Evolutionary conservation across 2,888 invertebrate species (phyloP), one percentile per base, ranked within the genome.

Genomic region (Priocnemis perturbator): DNA sequence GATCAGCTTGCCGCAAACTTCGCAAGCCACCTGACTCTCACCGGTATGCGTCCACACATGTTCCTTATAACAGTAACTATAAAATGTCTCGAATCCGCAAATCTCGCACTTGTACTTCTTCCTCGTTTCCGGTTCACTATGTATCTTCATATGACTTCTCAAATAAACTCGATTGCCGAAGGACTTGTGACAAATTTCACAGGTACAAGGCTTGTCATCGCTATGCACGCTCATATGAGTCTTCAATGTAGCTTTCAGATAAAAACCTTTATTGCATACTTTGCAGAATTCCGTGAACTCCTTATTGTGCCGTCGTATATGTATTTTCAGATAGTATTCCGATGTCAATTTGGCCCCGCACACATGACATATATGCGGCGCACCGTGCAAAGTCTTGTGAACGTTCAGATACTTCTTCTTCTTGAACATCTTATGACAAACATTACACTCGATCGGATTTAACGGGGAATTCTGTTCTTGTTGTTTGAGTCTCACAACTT

Each of bases 331-430:
- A 73, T 93, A 92, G 69, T 92, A 92, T 73, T 92, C 91, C 53
- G 92, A 92, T 0, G 92, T 90, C 77, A 93, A 91, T 77, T 91
- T 92, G 78, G 91, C 92, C 0, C 92, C 91, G 74, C 93, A 93
- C 0, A 91, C 89, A 0, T 91, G 89, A 74, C 93, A 93, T 0
- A 92, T 89, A 67, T 91, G 92, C 15, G 91, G 90, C 58, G 91
- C 91, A 15, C 92, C 91, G 44, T 87, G 86, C 48, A 78, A 64
- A 0, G 76, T 74, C 72, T 81, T 78, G 64, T 87, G 87, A 0
- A 81, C 82, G 3, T 81, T 83, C 5, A 86, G 61, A 45, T 84
- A 86, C 9, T 82, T 81, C 44, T 74, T 74, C 50, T 83, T 83
- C 30, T 84, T 86, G 52, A 88, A 86, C 0, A 79, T 66, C 26